phyloP scores from a whole-genome alignment of 2,797 vertebrate genomes.

The Chrysocyon brachyurus region DNA sequence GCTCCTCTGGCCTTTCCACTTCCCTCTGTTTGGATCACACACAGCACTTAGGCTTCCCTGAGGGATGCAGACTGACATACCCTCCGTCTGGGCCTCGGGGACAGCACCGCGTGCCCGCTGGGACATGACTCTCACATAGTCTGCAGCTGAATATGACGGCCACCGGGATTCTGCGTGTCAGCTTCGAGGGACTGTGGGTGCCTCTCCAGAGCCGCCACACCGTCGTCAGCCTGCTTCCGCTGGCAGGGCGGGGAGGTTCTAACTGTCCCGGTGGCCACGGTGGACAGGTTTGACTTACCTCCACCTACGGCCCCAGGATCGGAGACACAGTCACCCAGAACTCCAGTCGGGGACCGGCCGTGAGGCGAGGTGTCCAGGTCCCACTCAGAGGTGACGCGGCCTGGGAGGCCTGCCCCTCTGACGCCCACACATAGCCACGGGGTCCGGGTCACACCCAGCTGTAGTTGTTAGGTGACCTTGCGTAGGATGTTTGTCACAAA shows the following conservation, averaged over 20 bases:
- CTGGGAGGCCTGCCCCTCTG: neutral
- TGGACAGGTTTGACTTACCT: neutral
- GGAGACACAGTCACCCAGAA: neutral
- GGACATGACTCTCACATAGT: neutral
- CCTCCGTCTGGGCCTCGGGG: neutral
- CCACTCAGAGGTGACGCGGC: neutral
- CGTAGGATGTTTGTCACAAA: neutral
- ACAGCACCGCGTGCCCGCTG: fast-evolving
- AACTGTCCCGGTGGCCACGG: neutral
- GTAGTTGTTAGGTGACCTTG: neutral
- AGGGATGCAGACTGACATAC: too few species aligned
- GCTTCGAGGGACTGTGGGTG: neutral
- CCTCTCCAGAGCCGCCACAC: neutral
- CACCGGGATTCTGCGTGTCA: too few species aligned
- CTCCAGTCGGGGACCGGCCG: neutral
- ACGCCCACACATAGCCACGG: neutral
- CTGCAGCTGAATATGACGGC: neutral
- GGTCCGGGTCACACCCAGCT: neutral
- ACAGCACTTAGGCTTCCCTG: neutral
- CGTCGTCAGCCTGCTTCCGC: neutral
- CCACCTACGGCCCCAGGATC: neutral
- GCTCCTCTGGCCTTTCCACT: neutral
- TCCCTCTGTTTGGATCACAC: neutral
- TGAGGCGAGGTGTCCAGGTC: neutral
- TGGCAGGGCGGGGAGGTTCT: neutral